Evolutionary conservation across 2,113 vertebrate species (phyloP), one percentile per base, ranked within the genome.

Genomic region (Strix aluco): DNA sequence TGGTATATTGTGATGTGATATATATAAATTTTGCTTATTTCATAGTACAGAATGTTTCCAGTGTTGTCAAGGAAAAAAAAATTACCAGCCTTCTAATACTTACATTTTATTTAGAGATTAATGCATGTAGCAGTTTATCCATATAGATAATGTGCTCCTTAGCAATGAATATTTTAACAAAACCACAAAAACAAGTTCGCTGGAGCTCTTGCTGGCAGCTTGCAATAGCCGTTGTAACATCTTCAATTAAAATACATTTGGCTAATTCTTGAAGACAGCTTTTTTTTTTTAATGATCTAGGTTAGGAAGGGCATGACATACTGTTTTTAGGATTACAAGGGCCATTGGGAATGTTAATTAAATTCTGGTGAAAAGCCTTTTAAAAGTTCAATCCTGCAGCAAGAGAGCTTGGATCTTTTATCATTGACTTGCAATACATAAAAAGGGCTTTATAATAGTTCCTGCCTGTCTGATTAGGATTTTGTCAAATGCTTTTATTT

Each of bases 271-370:
- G 70, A 67, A 55, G 79, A 61, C 38, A 59, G 78, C 32, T 55
- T 88, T 83, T 94, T 46, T 46, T 46, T 54, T 81, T 40, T 40
- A 46, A 47, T 57, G 73, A 62, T 71, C 54, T 47, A 32, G 86
- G 54, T 66, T 77, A 75, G 66, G 81, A 88, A 94, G 79, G 90
- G 72, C 85, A 85, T 19, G 44, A 70, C 62, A 17, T 67, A 20
- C 18, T 74, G 73, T 9, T 65, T 82, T 91, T 63, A 54, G 81
- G 92, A 90, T 86, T 94, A 71, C 4, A 55, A 40, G 80, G 63
- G 47, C 93, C 38, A 16, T 10, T 85, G 78, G 88, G 94, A 83
- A 67, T 3, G 12, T 88, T 95, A 92, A 92, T 97, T 95, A 91
- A 94, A 82, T 95, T 82, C 80, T 87, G 70, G 34, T 38, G 54